A percentile compares a stretch with the other conserved stretches of the same genome.
Conservation (phyloP, 2,888 invertebrate genomes). For the Reticulitermes lucifugus region DNA sequence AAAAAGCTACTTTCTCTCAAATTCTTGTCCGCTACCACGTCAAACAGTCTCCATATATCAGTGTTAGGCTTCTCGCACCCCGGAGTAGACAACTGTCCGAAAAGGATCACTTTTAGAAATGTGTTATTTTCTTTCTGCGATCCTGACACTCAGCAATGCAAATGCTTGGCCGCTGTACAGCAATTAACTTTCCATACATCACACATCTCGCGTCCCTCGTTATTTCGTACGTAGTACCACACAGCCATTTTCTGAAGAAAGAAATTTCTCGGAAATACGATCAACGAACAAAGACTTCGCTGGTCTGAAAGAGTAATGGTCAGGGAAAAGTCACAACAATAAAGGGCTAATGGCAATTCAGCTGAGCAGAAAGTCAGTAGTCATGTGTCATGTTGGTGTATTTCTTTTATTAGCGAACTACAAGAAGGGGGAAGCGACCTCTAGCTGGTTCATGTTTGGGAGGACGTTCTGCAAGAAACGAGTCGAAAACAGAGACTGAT, state of each 20-base stretch:
- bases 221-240: background rate
- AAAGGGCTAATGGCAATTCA: background rate
- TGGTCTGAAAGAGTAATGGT: background rate
- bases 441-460: background rate
- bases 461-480: background rate
- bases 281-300: conserved; percentile 1
- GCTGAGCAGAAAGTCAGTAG: background rate
- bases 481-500: background rate
- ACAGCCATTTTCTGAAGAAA: background rate
- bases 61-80: no score
- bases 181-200: background rate
- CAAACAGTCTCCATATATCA: no score
- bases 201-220: background rate
- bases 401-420: background rate
- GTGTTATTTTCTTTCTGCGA: no score
- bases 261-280: background rate
- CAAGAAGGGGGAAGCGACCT: background rate
- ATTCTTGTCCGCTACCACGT: no score
- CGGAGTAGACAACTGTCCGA: no score
- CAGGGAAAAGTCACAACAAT: background rate
- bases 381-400: conserved; percentile 6
- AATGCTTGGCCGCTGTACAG: background rate
- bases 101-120: no score
- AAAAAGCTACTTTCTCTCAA: no score
- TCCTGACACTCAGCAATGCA: background rate